A percentile compares a stretch with the other conserved stretches of the same genome.
phyloP scores from a whole-genome alignment of 2,797 vertebrate genomes.

The Argya squamiceps region DNA sequence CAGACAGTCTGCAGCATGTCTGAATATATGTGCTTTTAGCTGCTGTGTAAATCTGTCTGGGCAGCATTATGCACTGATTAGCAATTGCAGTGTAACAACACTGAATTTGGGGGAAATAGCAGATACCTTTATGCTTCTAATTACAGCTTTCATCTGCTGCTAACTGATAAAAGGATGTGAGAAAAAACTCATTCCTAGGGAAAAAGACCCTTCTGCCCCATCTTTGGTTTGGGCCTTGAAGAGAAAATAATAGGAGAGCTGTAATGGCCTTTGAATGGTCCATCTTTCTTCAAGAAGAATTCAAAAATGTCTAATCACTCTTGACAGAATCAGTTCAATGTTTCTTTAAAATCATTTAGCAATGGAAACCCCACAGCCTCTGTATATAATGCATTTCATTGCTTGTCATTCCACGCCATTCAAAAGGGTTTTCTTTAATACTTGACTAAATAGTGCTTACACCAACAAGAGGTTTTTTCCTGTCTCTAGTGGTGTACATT shows the following conservation, averaged over 20 bases:
- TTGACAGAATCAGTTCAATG: conserved; percentile 53
- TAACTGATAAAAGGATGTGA: conserved; percentile 49
- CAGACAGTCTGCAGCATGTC: background rate
- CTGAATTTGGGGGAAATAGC: conserved; percentile 25
- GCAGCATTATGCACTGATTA: background rate
- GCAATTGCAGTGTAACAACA: background rate
- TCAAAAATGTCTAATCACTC: conserved; percentile 19
- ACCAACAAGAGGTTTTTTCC: background rate
- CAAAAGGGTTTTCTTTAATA: conserved; percentile 12
- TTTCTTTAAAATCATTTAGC: conserved; percentile 52
- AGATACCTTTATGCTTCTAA: conserved; percentile 33
- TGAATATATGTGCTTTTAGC: background rate
- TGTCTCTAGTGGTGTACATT: background rate
- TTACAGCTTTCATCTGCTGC: conserved; percentile 63
- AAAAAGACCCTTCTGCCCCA: background rate
- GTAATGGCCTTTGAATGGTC: background rate
- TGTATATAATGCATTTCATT: conserved; percentile 34
- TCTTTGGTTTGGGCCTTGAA: background rate
- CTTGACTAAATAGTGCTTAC: background rate
- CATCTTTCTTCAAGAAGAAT: conserved; percentile 14
- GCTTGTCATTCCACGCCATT: background rate
- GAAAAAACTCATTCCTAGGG: background rate
- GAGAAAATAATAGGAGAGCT: background rate
- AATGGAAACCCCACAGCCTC: background rate
- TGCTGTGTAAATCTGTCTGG: background rate